Base-by-base conservation (phyloP, 2,113 vertebrate genomes). In the Embiotoca jacksoni region DNA sequence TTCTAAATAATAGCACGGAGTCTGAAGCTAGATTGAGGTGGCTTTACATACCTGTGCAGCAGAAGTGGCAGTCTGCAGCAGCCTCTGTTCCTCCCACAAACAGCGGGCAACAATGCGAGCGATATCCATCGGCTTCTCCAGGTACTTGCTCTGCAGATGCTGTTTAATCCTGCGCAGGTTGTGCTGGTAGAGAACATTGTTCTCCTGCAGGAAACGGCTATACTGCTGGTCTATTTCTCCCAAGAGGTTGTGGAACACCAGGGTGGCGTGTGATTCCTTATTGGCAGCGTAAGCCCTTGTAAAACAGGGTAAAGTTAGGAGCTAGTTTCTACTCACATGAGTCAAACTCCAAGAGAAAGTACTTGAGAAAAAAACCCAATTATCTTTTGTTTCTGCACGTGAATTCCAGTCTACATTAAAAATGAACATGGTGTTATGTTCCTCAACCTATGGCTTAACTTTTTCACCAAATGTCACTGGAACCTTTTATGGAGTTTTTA, bases 211-310 rank as follows among this genome's bases (percentile, higher is more conserved):
- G 80, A 99, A 99, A 78, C 98, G 96, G 92, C 98, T 99, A 75
- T 99, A 99, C 87, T 99, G 98, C 94, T 99, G 98, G 91, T 99
- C 98, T 0, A 99, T 99, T 94, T 99, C 98, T 3, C 98, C 98
- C 83, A 99, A 88, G 65, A 99, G 97, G 92, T 99, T 99, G 92
- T 99, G 98, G 88, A 99, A 99, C 68, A 99, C 97, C 94, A 99
- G 88, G 0, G 98, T 99, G 68, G 98, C 98, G 0, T 99, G 98
- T 0, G 98, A 99, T 83, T 99, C 98, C 90, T 98, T 99, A 88
- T 97, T 99, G 88, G 98, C 97, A 0, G 98, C 98, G 0, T 98
- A 99, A 0, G 96, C 97, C 98, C 98, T 99, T 76, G 55, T 52
- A 37, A 55, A 80, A 73, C 4, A 55, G 11, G 1, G 52, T 6